phyloP scores from a whole-genome alignment of 92 coral and sea anemone genomes.

The Palythoa caribaeorum region DNA sequence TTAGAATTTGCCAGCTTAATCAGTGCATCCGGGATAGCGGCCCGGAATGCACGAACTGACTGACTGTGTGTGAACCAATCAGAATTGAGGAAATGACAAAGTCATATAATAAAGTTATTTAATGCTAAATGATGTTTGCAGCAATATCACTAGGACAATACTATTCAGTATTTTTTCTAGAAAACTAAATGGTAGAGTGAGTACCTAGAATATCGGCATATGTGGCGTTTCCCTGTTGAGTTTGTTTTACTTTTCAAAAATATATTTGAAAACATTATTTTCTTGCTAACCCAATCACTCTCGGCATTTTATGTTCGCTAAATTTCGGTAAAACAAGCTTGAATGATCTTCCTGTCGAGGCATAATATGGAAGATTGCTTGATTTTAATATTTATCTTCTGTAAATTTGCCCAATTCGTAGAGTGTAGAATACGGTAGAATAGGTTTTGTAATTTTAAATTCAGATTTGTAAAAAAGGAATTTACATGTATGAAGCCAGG shows the following conservation, averaged over 20 bases:
- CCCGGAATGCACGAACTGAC: too few species aligned
- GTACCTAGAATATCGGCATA: background rate
- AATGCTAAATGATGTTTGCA: background rate
- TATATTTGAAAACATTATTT: background rate
- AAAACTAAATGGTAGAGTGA: background rate
- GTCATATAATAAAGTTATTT: background rate
- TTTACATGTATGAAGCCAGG: background rate
- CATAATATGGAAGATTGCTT: background rate
- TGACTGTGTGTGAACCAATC: too few species aligned
- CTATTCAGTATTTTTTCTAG: background rate
- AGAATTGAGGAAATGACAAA: background rate
- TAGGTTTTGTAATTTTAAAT: constrained; percentile 6
- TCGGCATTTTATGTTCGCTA: background rate
- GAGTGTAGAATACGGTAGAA: background rate
- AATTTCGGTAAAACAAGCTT: background rate
- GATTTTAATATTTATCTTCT: background rate
- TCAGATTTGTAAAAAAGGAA: constrained; percentile 13
- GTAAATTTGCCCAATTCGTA: background rate
- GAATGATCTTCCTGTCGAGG: background rate
- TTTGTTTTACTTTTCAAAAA: background rate
- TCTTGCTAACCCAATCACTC: background rate
- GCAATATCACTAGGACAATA: background rate
- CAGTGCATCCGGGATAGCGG: too few species aligned
- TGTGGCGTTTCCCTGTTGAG: background rate
- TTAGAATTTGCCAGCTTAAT: too few species aligned